These are phyloP conservation scores for Rhea americana DNA, from an alignment of 2,113 vertebrate species.

Conservation along the genomic window DNA sequence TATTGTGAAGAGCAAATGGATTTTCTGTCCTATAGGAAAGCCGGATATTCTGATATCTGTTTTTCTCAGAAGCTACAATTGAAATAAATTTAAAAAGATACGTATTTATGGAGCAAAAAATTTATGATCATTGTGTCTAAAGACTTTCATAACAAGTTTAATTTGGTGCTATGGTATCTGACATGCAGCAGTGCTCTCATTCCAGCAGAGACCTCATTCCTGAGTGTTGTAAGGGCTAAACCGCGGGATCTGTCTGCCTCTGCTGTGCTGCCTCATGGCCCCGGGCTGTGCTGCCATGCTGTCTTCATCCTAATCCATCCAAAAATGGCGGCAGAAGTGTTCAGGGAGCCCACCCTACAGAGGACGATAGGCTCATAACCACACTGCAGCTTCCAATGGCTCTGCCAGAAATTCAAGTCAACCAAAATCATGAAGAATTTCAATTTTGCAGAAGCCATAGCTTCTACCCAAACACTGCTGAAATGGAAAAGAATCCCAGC, in stretches of 20 bases:
- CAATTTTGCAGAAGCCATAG: not conserved
- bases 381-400: too few species aligned
- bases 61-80: not conserved
- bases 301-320: not conserved
- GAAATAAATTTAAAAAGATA: not conserved
- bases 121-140: not conserved
- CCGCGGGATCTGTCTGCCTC: not conserved
- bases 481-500: not conserved
- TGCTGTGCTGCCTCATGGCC: not conserved
- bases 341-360: too few species aligned
- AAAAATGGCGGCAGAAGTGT: not conserved
- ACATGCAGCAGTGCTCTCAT: not conserved
- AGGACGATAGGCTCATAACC: not conserved
- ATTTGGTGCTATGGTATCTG: not conserved
- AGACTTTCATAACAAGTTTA: not conserved
- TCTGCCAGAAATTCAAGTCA: not conserved
- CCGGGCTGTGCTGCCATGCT: not conserved
- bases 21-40: not conserved
- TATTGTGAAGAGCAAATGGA: not conserved
- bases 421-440: not conserved
- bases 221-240: not conserved
- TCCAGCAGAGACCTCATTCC: not conserved
- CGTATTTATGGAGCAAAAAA: not conserved
- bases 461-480: not conserved
- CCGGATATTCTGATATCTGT: not conserved